Evolutionary conservation across 2,797 vertebrate genomes (phyloP).

Genomic region (Microctenopoma stevenorrisi): DNA sequence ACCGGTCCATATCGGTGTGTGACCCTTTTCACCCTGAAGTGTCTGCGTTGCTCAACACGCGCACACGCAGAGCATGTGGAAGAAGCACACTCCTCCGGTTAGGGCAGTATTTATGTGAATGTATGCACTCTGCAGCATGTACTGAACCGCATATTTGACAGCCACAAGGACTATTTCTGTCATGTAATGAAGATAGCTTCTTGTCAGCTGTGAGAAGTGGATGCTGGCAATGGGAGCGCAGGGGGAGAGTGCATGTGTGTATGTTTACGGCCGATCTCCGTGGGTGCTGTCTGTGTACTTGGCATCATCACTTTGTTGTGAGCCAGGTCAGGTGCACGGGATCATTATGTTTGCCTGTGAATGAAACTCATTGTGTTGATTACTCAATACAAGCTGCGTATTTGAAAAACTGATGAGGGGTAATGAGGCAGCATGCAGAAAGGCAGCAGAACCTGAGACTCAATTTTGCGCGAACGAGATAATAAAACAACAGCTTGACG

Average conservation of each 20-base stretch:
- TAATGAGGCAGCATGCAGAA: constrained; percentile 38
- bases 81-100: constrained; percentile 45
- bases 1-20: constrained; percentile 37
- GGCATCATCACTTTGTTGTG: constrained; percentile 29
- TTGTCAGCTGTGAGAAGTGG: constrained; percentile 26
- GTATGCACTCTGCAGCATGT: constrained; percentile 37
- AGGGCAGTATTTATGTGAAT: constrained; percentile 44
- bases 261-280: constrained; percentile 25
- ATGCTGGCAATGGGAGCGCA: constrained; percentile 51
- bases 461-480: constrained; percentile 43
- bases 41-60: constrained; percentile 30
- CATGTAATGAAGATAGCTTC: constrained; percentile 68
- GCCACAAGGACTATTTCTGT: constrained; percentile 64
- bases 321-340: constrained; percentile 20
- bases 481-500: constrained; percentile 54
- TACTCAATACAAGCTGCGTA: neutral
- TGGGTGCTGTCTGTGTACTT: constrained; percentile 19
- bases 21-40: constrained; percentile 43
- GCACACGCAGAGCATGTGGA: constrained; percentile 26
- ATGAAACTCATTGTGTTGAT: constrained; percentile 25
- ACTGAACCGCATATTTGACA: constrained; percentile 12
- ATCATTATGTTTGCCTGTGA: constrained; percentile 24
- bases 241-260: constrained; percentile 8
- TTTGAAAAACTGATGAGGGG: constrained; percentile 19
- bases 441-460: constrained; percentile 33